These are phyloP conservation scores for Tragelaphus oryx DNA, from an alignment of 2,797 vertebrate genomes.

Conservation along the genomic window DNA sequence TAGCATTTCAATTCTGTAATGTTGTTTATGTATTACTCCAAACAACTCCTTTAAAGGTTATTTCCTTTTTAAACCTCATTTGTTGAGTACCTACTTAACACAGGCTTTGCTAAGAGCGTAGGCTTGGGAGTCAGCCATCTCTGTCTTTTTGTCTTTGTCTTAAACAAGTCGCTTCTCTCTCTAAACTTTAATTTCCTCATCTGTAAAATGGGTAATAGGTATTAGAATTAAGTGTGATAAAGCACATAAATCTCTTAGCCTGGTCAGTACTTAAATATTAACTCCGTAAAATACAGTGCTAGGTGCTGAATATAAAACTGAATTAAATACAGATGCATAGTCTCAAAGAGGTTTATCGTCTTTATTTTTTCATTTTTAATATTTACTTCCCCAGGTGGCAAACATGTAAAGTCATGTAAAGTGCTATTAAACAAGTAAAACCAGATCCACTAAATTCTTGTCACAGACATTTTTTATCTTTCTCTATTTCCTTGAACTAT, in stretches of 20 bases:
- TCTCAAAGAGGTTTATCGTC: background rate
- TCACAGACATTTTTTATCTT: background rate
- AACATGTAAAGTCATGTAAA: background rate
- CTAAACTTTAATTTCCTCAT: background rate
- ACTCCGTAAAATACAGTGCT: background rate
- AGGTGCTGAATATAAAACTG: background rate
- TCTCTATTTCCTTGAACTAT: background rate
- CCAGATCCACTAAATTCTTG: slow-evolving; percentile 11
- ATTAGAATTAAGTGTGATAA: background rate
- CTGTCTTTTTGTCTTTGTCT: background rate
- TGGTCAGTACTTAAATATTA: slow-evolving; percentile 19
- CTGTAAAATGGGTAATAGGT: background rate
- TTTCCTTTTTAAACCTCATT: background rate
- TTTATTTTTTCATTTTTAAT: slow-evolving; percentile 34
- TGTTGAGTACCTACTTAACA: background rate
- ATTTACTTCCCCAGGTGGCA: background rate
- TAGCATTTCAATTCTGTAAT: slow-evolving; percentile 5
- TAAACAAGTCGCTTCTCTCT: background rate
- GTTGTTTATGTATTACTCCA: background rate
- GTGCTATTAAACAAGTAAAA: background rate
- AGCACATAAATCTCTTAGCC: background rate
- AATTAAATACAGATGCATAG: background rate
- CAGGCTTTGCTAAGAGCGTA: background rate
- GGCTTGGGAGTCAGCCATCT: background rate
- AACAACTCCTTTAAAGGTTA: background rate